These are phyloP conservation scores for Tuta absoluta DNA, from an alignment of 2,888 invertebrate genomes.

Conservation along the genomic window DNA sequence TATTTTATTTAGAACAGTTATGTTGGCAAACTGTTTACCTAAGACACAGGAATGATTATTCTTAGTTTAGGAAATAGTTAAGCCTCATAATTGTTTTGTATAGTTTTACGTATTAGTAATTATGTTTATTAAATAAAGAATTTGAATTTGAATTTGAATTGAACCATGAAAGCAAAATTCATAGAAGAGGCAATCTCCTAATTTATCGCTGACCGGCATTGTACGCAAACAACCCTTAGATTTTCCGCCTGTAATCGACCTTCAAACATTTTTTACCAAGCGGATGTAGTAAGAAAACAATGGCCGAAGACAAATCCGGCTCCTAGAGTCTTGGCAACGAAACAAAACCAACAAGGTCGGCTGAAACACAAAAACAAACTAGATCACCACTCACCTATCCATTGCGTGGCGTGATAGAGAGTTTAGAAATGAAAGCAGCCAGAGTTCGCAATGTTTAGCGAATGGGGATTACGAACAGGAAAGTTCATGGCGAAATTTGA, in stretches of 20 bases:
- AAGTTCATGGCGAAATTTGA: constrained; percentile 15
- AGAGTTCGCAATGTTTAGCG: background rate
- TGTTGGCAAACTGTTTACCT: too few relatives aligned
- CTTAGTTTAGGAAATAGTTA: too few relatives aligned
- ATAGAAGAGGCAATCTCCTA: background rate
- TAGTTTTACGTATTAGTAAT: too few relatives aligned
- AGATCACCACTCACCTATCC: constrained; percentile 5
- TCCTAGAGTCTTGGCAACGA: constrained; percentile 57
- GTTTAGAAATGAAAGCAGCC: background rate
- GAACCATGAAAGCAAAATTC: background rate
- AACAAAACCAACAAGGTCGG: constrained; percentile 45
- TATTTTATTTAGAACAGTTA: too few relatives aligned
- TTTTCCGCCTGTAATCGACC: constrained; percentile 17
- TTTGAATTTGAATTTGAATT: too few relatives aligned
- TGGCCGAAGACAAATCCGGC: constrained; percentile 54
- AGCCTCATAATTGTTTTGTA: too few relatives aligned
- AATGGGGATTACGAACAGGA: background rate
- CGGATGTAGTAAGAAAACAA: constrained; percentile 55
- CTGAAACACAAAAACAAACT: constrained; percentile 19
- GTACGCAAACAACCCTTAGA: constrained; percentile 15
- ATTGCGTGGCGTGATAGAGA: background rate
- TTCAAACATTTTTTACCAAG: constrained; percentile 29
- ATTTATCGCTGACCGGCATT: background rate
- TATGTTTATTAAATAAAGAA: too few relatives aligned
- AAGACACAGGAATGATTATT: too few relatives aligned